phyloP scores from a whole-genome alignment of 2,797 vertebrate species.

The Pangasius sanitwongsei region DNA sequence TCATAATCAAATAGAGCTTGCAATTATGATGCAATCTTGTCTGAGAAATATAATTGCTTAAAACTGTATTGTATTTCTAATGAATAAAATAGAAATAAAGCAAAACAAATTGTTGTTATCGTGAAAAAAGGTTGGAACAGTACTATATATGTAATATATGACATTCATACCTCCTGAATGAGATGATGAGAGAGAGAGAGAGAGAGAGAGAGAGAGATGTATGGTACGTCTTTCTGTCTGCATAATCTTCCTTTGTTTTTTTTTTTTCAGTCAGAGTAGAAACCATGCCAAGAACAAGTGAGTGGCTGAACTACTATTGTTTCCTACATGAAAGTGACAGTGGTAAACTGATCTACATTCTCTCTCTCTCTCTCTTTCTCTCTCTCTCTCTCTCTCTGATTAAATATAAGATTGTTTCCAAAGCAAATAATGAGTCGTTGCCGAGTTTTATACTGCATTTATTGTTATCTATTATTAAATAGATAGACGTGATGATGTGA shows the following conservation, averaged over 20 bases:
- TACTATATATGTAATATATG: neutral
- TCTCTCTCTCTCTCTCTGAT: constrained; percentile 1
- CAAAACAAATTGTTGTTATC: neutral
- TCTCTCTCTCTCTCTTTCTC: neutral
- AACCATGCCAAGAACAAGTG: constrained; percentile 33
- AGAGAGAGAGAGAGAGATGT: neutral
- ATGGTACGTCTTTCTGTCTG: neutral
- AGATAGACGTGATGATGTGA: no score
- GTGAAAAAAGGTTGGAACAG: neutral
- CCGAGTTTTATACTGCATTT: no score
- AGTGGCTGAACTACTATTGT: constrained; percentile 41
- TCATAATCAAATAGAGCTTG: neutral
- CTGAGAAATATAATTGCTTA: neutral
- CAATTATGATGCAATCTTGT: neutral
- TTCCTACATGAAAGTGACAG: constrained; percentile 24
- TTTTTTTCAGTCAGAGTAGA: constrained; percentile 20
- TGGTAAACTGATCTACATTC: constrained; percentile 12
- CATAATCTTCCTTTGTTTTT: constrained; percentile 42
- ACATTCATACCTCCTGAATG: neutral
- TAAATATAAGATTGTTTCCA: no score
- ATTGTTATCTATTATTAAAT: no score
- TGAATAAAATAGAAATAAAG: neutral
- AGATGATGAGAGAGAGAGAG: neutral
- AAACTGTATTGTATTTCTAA: neutral
- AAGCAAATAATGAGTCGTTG: no score